Evolutionary conservation across 2,113 vertebrate species (phyloP).

Genomic region (Lycaon pictus): DNA sequence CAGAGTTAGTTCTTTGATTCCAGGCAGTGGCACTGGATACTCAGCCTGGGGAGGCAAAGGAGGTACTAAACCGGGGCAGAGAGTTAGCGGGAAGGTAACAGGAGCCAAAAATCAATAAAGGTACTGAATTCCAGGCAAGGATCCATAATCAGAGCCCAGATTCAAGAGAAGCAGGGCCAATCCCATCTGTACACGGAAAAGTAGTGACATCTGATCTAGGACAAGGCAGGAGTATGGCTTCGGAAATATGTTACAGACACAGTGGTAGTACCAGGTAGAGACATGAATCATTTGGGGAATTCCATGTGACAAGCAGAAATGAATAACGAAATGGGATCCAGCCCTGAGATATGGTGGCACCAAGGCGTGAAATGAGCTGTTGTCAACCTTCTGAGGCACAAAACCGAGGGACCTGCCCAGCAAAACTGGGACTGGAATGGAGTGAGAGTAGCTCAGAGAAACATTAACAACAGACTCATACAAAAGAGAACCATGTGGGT

Average conservation of each 20-base stretch:
- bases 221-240: background rate
- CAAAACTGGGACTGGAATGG: background rate
- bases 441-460: background rate
- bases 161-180: background rate
- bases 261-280: background rate
- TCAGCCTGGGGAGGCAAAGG: background rate
- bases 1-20: background rate
- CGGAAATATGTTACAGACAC: background rate
- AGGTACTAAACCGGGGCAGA: background rate
- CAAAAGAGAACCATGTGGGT: background rate
- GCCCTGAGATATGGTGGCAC: background rate
- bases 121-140: background rate
- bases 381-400: background rate
- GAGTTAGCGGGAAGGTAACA: background rate
- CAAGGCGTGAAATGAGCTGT: background rate
- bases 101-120: background rate
- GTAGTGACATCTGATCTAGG: background rate
- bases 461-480: background rate
- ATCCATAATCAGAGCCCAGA: background rate
- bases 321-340: background rate
- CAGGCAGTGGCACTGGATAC: background rate
- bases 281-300: background rate
- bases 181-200: background rate
- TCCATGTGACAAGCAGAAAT: background rate
- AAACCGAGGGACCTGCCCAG: background rate